Conservation (phyloP, 2,888 invertebrate species). For the Diploptera punctata region DNA sequence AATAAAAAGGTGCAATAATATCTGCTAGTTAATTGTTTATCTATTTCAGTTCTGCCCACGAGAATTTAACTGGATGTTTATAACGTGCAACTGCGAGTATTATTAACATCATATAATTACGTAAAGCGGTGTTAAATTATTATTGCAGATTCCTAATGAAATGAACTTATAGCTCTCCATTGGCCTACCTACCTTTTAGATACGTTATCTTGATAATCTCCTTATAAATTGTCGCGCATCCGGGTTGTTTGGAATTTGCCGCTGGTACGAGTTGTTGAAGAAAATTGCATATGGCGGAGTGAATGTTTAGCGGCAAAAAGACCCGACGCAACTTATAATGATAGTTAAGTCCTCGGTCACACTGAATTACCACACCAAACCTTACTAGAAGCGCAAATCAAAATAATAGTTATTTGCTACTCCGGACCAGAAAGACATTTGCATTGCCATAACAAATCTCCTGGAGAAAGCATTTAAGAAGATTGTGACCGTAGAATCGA, state of each 20-base stretch:
- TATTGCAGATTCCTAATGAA: too few relatives aligned
- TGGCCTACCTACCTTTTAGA: too few relatives aligned
- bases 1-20: too few relatives aligned
- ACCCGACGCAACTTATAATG: neutral
- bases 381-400: neutral
- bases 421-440: constrained; percentile 17
- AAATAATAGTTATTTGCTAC: constrained; percentile 22
- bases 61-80: too few relatives aligned
- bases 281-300: neutral
- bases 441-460: constrained; percentile 20
- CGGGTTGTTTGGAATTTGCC: neutral
- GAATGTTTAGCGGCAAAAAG: neutral
- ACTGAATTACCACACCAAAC: neutral
- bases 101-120: too few relatives aligned
- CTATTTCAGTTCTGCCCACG: too few relatives aligned
- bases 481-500: neutral
- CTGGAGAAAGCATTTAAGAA: neutral
- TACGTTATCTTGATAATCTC: too few relatives aligned
- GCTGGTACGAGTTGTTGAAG: neutral
- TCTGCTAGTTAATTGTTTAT: too few relatives aligned
- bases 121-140: too few relatives aligned
- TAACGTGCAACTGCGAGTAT: too few relatives aligned
- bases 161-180: too few relatives aligned
- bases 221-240: too few relatives aligned
- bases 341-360: constrained; percentile 6